These are phyloP conservation scores for Orchesella cincta DNA, from an alignment of 1,140 invertebrate species.

Conservation along the genomic window DNA sequence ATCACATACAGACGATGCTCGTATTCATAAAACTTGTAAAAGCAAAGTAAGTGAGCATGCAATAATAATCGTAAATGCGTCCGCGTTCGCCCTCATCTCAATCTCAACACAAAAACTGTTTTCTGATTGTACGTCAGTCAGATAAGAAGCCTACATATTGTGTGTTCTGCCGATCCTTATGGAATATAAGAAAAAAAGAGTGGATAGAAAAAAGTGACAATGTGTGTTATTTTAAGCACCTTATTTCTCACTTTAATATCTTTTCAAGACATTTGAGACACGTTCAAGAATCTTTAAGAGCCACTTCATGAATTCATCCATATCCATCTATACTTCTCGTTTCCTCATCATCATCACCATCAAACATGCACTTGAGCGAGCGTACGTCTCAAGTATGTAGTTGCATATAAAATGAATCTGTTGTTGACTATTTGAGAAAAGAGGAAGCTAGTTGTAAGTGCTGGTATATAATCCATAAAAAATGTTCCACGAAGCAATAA, in stretches of 20 bases:
- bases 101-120: neutral
- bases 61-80: neutral
- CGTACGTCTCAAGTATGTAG: no score
- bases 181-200: neutral
- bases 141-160: neutral
- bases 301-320: slow-evolving; percentile 17
- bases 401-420: no score
- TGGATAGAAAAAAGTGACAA: slow-evolving; percentile 1
- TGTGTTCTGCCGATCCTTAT: no score
- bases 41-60: no score
- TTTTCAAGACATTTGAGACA: slow-evolving; percentile 27
- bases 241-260: slow-evolving; percentile 15
- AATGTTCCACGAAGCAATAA: neutral
- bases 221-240: slow-evolving; percentile 23
- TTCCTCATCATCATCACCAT: no score
- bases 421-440: no score
- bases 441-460: no score
- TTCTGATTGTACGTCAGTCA: neutral
- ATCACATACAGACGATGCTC: no score
- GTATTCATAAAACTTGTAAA: no score
- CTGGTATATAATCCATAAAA: no score
- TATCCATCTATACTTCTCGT: neutral
- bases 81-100: neutral
- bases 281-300: slow-evolving; percentile 3
- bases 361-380: no score